phyloP scores from a whole-genome alignment of 1,140 invertebrate genomes.

The Colletes latitarsis region DNA sequence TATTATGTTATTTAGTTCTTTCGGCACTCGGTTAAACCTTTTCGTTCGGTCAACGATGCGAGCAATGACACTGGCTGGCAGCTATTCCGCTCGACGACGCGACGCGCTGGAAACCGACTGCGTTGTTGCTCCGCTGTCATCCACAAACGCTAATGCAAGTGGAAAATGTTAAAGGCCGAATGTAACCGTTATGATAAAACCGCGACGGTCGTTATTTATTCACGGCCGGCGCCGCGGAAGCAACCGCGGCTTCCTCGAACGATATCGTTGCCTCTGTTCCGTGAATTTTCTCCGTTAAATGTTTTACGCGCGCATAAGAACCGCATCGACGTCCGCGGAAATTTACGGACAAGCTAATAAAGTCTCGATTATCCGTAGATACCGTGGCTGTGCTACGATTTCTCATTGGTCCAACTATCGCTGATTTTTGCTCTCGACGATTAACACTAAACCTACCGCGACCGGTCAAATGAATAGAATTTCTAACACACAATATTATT shows the following conservation, averaged over 20 bases:
- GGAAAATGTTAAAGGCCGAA: constrained; percentile 63
- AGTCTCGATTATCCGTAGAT: not conserved
- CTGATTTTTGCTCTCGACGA: constrained; percentile 68
- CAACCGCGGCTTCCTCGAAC: not conserved
- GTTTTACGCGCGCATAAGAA: not conserved
- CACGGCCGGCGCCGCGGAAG: constrained; percentile 11
- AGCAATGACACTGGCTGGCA: constrained; percentile 14
- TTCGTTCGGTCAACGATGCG: constrained; percentile 42
- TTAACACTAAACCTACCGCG: too few species aligned
- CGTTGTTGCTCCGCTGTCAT: constrained; percentile 73
- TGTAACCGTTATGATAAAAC: constrained; percentile 60
- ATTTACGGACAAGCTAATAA: constrained; percentile 36
- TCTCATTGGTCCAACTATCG: too few species aligned
- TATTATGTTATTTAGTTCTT: too few species aligned
- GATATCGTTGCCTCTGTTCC: constrained; percentile 9
- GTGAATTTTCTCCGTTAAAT: constrained; percentile 8
- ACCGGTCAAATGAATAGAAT: too few species aligned
- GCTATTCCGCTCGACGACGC: constrained; percentile 69
- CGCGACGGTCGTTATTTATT: constrained; percentile 58
- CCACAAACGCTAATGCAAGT: constrained; percentile 64
- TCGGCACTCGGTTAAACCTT: not conserved
- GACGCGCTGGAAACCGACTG: constrained; percentile 69
- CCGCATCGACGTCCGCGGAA: constrained; percentile 23
- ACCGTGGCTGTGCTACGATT: too few species aligned
- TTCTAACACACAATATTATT: too few species aligned